phyloP scores from a whole-genome alignment of 1,140 invertebrate genomes.

The Drosophila pandora region DNA sequence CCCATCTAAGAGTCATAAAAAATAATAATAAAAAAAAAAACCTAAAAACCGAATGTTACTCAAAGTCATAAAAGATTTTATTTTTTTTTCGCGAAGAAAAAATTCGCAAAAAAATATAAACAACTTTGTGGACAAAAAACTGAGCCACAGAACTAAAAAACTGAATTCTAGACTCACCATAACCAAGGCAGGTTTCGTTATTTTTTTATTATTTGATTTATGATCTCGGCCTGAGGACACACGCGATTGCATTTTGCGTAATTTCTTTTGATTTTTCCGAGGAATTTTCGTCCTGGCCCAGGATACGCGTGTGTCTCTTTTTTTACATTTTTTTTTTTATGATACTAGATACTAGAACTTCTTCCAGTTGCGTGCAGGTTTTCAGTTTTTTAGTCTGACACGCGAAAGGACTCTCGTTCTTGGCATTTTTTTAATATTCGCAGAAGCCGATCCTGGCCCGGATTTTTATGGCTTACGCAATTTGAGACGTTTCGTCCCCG shows the following conservation, averaged over 20 bases:
- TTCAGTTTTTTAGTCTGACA: slow-evolving; percentile 76
- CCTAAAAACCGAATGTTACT: slow-evolving; percentile 11
- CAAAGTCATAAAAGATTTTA: slow-evolving; percentile 2
- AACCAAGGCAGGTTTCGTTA: slow-evolving; percentile 46
- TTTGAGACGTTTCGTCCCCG: slow-evolving; percentile 19
- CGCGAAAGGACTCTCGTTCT: slow-evolving; percentile 42
- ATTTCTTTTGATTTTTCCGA: slow-evolving; percentile 18
- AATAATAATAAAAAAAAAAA: neutral
- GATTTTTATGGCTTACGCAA: slow-evolving; percentile 70
- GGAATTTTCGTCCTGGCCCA: slow-evolving; percentile 7
- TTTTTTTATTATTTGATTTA: slow-evolving; percentile 45
- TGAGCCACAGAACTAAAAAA: slow-evolving; percentile 54
- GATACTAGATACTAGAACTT: slow-evolving; percentile 30
- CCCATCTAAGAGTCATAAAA: neutral
- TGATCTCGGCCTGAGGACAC: slow-evolving; percentile 1
- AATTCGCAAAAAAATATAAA: slow-evolving; percentile 2
- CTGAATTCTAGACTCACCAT: slow-evolving; percentile 46
- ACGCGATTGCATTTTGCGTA: slow-evolving; percentile 66
- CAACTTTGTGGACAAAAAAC: neutral
- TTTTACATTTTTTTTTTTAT: slow-evolving; percentile 35
- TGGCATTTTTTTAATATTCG: slow-evolving; percentile 31
- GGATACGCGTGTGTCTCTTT: slow-evolving; percentile 37
- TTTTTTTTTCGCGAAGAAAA: slow-evolving; percentile 15
- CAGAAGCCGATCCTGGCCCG: slow-evolving; percentile 28
- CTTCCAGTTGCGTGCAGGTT: slow-evolving; percentile 77